A percentile compares a stretch with the other conserved stretches of the same genome.
phyloP scores from a whole-genome alignment of 1,140 invertebrate genomes.

The Argopecten irradians region DNA sequence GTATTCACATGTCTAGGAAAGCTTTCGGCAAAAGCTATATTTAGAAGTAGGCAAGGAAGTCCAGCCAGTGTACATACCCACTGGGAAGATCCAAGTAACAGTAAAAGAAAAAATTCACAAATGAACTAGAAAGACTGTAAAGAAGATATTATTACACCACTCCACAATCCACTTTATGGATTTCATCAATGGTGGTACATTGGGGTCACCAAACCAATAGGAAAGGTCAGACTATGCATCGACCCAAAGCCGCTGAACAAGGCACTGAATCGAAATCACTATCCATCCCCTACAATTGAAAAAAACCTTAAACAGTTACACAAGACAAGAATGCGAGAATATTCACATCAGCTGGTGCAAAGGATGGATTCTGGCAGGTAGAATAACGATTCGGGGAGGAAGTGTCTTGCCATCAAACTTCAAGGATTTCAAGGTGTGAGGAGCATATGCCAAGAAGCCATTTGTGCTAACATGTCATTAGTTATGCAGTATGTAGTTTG shows the following conservation, averaged over 20 bases:
- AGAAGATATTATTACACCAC: not conserved
- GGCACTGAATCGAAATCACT: slow-evolving; percentile 26
- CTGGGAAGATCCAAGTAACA: not conserved
- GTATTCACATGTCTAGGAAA: not conserved
- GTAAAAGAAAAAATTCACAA: not conserved
- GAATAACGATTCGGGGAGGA: too few relatives aligned
- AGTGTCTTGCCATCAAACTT: too few relatives aligned
- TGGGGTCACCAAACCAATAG: not conserved
- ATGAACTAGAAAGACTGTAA: not conserved
- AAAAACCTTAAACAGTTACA: slow-evolving; percentile 33
- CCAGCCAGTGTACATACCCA: not conserved
- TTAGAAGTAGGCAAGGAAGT: not conserved
- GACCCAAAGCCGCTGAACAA: slow-evolving; percentile 31
- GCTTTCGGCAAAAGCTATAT: not conserved
- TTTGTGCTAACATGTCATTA: too few relatives aligned
- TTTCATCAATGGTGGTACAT: not conserved
- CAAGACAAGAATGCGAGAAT: slow-evolving; percentile 61
- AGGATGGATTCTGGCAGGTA: slow-evolving; percentile 68
- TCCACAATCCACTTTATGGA: too few relatives aligned
- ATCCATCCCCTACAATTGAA: slow-evolving; percentile 33
- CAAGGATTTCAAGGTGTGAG: too few relatives aligned
- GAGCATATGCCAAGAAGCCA: too few relatives aligned
- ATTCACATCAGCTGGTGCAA: slow-evolving; percentile 54
- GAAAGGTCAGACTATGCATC: slow-evolving; percentile 27
- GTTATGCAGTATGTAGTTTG: too few relatives aligned